These are phyloP conservation scores for Mesorhabditis spiculigera DNA, from an alignment of 2,888 invertebrate species.

Conservation along the genomic window DNA sequence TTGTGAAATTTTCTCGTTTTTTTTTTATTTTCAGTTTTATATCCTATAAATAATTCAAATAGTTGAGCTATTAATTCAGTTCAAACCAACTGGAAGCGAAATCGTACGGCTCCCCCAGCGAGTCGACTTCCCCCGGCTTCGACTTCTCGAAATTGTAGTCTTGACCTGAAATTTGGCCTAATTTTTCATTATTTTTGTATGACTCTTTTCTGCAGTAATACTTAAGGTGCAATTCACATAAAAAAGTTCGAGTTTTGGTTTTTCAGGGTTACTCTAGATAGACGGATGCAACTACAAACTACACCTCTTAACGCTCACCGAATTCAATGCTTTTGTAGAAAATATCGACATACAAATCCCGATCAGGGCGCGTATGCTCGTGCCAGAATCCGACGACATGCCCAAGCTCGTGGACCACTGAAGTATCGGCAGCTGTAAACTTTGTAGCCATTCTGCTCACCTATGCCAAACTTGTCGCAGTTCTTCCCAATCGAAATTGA, in stretches of 20 bases:
- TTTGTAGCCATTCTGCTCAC: constrained; percentile 57
- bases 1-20: too few relatives aligned
- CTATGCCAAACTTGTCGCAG: constrained; percentile 95
- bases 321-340: constrained; percentile 93
- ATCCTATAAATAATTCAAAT: too few relatives aligned
- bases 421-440: constrained; percentile 16
- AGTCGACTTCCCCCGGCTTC: constrained; percentile 95
- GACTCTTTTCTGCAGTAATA: too few relatives aligned
- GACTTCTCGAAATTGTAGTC: constrained; percentile 99
- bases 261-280: too few relatives aligned
- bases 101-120: constrained; percentile 88
- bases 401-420: constrained; percentile 61
- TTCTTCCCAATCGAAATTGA: constrained; percentile 95
- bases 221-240: too few relatives aligned
- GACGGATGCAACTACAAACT: neutral
- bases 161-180: constrained; percentile 71
- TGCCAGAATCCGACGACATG: constrained; percentile 90
- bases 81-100: too few relatives aligned
- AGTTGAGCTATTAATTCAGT: too few relatives aligned
- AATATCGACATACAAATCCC: constrained; percentile 92
- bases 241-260: too few relatives aligned
- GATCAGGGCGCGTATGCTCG: constrained; percentile 93
- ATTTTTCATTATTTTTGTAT: neutral
- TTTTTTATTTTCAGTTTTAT: too few relatives aligned
- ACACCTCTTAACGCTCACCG: constrained; percentile 65